phyloP scores from a whole-genome alignment of 1,140 invertebrate species.

The Atta texana region DNA sequence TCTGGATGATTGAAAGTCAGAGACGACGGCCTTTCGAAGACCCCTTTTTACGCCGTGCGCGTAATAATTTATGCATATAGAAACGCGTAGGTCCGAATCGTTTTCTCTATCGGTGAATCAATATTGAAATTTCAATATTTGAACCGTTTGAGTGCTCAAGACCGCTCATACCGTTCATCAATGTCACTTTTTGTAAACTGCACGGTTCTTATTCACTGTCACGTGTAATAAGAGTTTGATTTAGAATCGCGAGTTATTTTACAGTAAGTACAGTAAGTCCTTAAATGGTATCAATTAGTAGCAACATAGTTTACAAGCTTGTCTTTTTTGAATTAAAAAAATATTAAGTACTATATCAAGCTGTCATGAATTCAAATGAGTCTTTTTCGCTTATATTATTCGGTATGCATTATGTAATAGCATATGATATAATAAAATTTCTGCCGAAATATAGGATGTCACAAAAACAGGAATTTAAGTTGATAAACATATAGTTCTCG shows the following conservation, averaged over 20 bases:
- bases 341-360: not conserved
- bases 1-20: slow-evolving; percentile 1
- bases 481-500: not conserved
- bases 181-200: slow-evolving; percentile 49
- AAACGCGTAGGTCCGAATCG: not conserved
- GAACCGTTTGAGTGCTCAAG: slow-evolving; percentile 41
- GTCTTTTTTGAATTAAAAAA: not conserved
- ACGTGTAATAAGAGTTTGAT: slow-evolving; percentile 41
- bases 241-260: slow-evolving; percentile 8
- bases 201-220: not conserved
- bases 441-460: not conserved
- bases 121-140: slow-evolving; percentile 60
- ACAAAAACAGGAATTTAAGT: not conserved
- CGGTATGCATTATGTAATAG: slow-evolving; percentile 5
- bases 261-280: not conserved
- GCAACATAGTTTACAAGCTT: slow-evolving; percentile 12
- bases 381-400: slow-evolving; percentile 7
- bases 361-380: not conserved
- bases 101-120: slow-evolving; percentile 39
- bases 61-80: slow-evolving; percentile 55
- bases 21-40: slow-evolving; percentile 4
- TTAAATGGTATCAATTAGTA: not conserved
- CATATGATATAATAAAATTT: slow-evolving; percentile 10
- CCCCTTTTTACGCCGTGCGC: not conserved
- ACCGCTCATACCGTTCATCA: slow-evolving; percentile 18